Percentiles rank a stretch among this genome's conserved stretches.
Evolutionary conservation across 2,113 vertebrate species (phyloP).

Genomic region (Chauna torquata): DNA sequence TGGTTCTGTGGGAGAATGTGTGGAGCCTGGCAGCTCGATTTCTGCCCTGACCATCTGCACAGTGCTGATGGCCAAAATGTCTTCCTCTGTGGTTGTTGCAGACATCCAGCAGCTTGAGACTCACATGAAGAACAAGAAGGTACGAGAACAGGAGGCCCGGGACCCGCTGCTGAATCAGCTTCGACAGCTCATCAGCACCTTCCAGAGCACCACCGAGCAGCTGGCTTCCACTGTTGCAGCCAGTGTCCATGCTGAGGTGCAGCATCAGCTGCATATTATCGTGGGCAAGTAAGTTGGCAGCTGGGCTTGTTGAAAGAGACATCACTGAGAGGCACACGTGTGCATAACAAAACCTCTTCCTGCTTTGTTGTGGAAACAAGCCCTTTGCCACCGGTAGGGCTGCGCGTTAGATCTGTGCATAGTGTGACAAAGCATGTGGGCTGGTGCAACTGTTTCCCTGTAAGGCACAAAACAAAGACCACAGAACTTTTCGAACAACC

Average conservation of each 20-base stretch:
- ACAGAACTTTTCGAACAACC: background rate
- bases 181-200: constrained; percentile 84
- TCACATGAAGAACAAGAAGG: constrained; percentile 89
- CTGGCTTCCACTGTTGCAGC: constrained; percentile 83
- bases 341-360: rapidly evolving
- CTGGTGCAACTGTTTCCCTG: background rate
- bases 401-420: background rate
- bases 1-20: background rate
- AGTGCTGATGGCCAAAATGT: rapidly evolving
- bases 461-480: background rate
- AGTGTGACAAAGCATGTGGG: rapidly evolving
- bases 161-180: constrained; percentile 89
- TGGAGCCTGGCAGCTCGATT: background rate
- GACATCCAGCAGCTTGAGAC: constrained; percentile 94
- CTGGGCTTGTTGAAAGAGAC: background rate
- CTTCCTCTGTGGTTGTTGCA: constrained; percentile 38
- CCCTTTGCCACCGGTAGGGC: background rate
- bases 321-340: rapidly evolving
- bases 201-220: constrained; percentile 90
- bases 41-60: background rate
- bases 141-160: constrained; percentile 86
- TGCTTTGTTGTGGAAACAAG: background rate
- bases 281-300: constrained; percentile 88
- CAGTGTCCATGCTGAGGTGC: constrained; percentile 88
- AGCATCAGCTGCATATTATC: constrained; percentile 92